Conservation (phyloP, 2,797 vertebrate species). For the Scleropages formosus region DNA sequence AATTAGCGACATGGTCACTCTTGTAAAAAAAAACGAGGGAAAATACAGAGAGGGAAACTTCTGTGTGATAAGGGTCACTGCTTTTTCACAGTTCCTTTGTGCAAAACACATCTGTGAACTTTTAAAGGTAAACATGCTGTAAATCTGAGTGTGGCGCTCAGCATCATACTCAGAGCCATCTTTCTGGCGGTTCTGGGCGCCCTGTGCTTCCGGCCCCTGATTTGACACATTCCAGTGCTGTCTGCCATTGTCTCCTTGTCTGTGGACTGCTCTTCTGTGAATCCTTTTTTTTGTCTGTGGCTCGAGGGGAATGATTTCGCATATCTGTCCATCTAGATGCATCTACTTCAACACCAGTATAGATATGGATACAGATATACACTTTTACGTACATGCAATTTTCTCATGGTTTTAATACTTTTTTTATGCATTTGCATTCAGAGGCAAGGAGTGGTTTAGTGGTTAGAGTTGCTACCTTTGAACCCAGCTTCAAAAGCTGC, state of each 20-base stretch:
- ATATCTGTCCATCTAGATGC: background rate
- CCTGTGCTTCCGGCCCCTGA: background rate
- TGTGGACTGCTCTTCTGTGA: background rate
- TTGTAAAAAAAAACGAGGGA: background rate
- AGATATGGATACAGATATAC: constrained; percentile 17
- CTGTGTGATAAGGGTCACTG: background rate
- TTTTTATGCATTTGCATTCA: no score
- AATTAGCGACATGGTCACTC: background rate
- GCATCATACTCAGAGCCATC: background rate
- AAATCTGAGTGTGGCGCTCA: background rate
- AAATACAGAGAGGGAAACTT: background rate
- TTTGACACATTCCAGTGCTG: constrained; percentile 41
- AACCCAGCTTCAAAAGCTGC: no score
- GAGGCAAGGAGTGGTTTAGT: no score
- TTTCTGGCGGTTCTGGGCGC: background rate
- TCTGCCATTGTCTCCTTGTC: constrained; percentile 31
- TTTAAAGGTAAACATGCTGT: background rate
- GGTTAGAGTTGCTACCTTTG: no score
- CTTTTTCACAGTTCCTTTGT: background rate
- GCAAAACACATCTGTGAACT: constrained; percentile 5
- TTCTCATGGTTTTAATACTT: no score
- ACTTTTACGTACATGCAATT: no score
- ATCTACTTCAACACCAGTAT: background rate
- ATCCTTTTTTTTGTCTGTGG: background rate
- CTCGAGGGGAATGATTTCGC: background rate